Base-by-base conservation (phyloP, 2,888 invertebrate species). In the Anagyrus pseudococci region DNA sequence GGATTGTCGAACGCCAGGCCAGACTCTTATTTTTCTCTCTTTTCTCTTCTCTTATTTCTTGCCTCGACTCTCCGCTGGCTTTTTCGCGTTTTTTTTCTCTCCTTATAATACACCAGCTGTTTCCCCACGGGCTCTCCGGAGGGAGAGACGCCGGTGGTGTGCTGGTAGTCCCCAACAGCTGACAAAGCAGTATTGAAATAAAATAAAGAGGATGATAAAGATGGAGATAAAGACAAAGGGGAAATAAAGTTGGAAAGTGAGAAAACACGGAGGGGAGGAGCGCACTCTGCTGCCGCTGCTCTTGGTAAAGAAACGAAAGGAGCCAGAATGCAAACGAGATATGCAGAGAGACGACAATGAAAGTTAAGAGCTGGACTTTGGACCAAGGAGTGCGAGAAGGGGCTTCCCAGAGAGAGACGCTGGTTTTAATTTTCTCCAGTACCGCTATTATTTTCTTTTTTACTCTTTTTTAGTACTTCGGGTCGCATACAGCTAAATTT, bases 161-260 rank as follows among this genome's bases (percentile, higher is more conserved):
- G 33, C 8, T 17, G n/a, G n/a, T 43, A 50, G 41, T 59, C 40
- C 41, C 40, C 19, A 13, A 4, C 33, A 19, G 25, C 22, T 41
- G 33, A 58, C 58, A 62, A 53, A 63, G 63, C 43, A 23, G 37
- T 55, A 58, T 58, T 63, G 49, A 63, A 63, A 63, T 58, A 55
- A 63, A 54, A 58, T 63, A 58, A 53, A 58, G 54, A 58, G 23
- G 17, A 37, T 52, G 52, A 64, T 53, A 52, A 44, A 62, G 41
- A 20, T 48, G 33, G 23, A 53, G 26, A 56, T 46, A 53, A 26
- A 26, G 10, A 22, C 53, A 57, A 55, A 47, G 44, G 40, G 37
- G 23, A 19, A 64, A 60, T 61, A 58, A 60, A 56, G 59, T 64
- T 62, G 26, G 57, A 64, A 64, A 64, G 60, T 49, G 57, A 66